Percentiles rank a stretch among this genome's conserved stretches.
phyloP scores from a whole-genome alignment of 2,888 invertebrate species.

The Macaria liturata region DNA sequence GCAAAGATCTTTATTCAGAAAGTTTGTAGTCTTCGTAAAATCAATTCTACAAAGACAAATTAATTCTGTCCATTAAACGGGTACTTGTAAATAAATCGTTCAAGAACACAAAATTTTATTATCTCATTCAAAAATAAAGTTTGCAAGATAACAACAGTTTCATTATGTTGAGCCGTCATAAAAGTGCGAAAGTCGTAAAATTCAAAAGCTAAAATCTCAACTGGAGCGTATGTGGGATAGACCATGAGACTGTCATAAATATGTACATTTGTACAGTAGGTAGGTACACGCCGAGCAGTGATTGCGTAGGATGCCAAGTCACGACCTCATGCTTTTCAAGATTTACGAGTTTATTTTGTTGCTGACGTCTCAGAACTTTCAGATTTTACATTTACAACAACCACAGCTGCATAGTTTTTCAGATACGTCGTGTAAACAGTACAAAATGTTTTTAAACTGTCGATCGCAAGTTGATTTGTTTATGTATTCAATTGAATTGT shows the following conservation, averaged over 20 bases:
- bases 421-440: slow-evolving; percentile 19
- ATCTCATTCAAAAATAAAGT: too few species aligned
- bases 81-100: too few species aligned
- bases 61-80: too few species aligned
- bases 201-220: slow-evolving; percentile 41
- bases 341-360: slow-evolving; percentile 45
- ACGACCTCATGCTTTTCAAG: slow-evolving; percentile 32
- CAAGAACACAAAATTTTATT: too few species aligned
- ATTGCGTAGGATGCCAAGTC: slow-evolving; percentile 29
- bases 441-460: slow-evolving; percentile 15
- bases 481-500: neutral
- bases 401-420: slow-evolving; percentile 23
- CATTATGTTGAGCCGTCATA: slow-evolving; percentile 41
- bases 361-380: slow-evolving; percentile 32
- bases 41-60: too few species aligned
- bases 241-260: slow-evolving; percentile 40
- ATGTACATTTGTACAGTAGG: slow-evolving; percentile 17
- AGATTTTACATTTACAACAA: slow-evolving; percentile 29
- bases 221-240: slow-evolving; percentile 37
- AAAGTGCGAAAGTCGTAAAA: slow-evolving; percentile 43
- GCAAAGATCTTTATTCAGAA: too few species aligned
- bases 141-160: slow-evolving; percentile 28
- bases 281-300: neutral
- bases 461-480: slow-evolving; percentile 4
- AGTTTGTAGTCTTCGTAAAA: too few species aligned